A percentile compares a stretch with the other conserved stretches of the same genome.
phyloP scores from a whole-genome alignment of 2,888 invertebrate species.

The Leucoptera coffeella region DNA sequence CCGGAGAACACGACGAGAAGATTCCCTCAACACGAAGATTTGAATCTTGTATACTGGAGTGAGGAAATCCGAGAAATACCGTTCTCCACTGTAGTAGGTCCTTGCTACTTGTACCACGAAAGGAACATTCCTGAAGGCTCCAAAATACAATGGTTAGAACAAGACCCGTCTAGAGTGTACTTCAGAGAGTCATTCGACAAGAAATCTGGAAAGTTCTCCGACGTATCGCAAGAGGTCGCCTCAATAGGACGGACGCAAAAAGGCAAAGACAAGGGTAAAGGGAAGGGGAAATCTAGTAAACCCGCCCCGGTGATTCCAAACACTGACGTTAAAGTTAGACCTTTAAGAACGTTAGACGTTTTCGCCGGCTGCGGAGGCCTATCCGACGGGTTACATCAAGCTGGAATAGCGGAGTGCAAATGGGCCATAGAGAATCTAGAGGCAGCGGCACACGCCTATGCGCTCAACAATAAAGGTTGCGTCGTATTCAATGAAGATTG shows the following conservation, averaged over 20 bases:
- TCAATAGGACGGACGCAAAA: constrained; percentile 55
- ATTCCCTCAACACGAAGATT: constrained; percentile 56
- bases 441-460: constrained; percentile 73
- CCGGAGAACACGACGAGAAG: constrained; percentile 68
- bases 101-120: constrained; percentile 61
- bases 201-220: constrained; percentile 44
- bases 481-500: constrained; percentile 80
- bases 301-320: constrained; percentile 11
- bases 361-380: constrained; percentile 85
- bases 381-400: constrained; percentile 65
- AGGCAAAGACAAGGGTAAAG: constrained; percentile 61
- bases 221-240: constrained; percentile 56
- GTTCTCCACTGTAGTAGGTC: constrained; percentile 59
- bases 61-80: constrained; percentile 61
- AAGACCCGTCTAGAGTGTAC: constrained; percentile 67
- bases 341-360: constrained; percentile 67
- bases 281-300: constrained; percentile 58
- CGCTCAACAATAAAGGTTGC: constrained; percentile 66
- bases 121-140: constrained; percentile 52
- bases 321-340: constrained; percentile 25
- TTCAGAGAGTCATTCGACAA: constrained; percentile 64
- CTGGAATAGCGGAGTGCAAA: constrained; percentile 61
- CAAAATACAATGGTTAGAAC: constrained; percentile 51
- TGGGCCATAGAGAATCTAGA: constrained; percentile 82
- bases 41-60: constrained; percentile 73